phyloP scores from a whole-genome alignment of 2,113 vertebrate genomes.

The Micronisus gabar region DNA sequence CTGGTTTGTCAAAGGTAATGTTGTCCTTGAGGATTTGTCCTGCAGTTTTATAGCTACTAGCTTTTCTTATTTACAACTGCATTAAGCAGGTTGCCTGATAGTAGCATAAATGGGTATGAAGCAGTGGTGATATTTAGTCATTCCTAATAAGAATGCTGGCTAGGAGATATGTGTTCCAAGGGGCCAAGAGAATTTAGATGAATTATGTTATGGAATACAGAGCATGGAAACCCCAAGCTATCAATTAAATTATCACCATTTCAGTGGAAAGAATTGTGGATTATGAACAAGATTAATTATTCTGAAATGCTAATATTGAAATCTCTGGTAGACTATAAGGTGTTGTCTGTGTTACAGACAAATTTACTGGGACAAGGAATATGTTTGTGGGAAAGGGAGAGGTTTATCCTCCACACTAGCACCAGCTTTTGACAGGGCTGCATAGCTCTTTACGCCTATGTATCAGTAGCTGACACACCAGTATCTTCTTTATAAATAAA shows the following conservation, averaged over 20 bases:
- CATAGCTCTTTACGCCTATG: background rate
- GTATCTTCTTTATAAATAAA: background rate
- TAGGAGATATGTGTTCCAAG: background rate
- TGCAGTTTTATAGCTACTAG: constrained; percentile 20
- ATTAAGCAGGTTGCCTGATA: constrained; percentile 13
- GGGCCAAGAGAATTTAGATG: background rate
- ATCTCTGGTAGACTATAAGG: background rate
- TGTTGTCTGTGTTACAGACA: background rate
- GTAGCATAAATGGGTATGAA: constrained; percentile 14
- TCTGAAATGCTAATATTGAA: background rate
- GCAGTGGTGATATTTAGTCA: constrained; percentile 43
- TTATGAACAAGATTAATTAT: background rate
- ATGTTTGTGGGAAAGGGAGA: background rate
- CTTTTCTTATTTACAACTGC: constrained; percentile 50
- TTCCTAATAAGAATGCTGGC: constrained; percentile 13
- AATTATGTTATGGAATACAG: background rate
- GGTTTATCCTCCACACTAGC: background rate
- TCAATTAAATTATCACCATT: background rate
- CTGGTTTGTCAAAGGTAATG: constrained; percentile 36
- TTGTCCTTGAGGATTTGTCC: constrained; percentile 38
- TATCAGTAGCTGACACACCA: background rate
- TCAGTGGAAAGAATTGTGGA: background rate
- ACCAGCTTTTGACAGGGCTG: background rate
- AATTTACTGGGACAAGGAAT: background rate
- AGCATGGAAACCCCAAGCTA: background rate